A percentile compares a stretch with the other conserved stretches of the same genome.
Evolutionary conservation across 2,797 vertebrate species (phyloP).

Genomic region (Lateolabrax maculatus): DNA sequence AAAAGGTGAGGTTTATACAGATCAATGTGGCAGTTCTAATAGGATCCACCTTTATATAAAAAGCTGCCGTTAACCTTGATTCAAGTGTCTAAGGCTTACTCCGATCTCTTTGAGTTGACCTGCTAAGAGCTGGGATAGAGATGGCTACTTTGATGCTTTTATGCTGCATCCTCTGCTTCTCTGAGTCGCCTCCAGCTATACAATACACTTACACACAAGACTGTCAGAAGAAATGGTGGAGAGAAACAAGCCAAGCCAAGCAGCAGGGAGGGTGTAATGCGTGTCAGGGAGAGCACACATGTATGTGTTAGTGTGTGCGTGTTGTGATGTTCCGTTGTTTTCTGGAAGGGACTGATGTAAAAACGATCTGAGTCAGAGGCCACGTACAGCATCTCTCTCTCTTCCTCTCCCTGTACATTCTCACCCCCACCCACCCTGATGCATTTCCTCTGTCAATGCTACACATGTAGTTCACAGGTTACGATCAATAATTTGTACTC

Average conservation of each 20-base stretch:
- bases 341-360: slow-evolving; percentile 46
- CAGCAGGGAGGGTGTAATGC: slow-evolving; percentile 27
- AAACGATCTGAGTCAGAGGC: slow-evolving; percentile 48
- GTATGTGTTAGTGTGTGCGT: slow-evolving; percentile 7
- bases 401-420: slow-evolving; percentile 7
- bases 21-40: slow-evolving; percentile 65
- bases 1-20: slow-evolving; percentile 37
- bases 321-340: slow-evolving; percentile 41
- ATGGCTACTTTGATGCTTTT: slow-evolving; percentile 73
- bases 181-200: slow-evolving; percentile 73
- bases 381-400: slow-evolving; percentile 22
- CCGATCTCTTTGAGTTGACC: slow-evolving; percentile 71
- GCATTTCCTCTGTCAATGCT: slow-evolving; percentile 67
- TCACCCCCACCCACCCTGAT: slow-evolving; percentile 38
- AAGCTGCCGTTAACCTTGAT: slow-evolving; percentile 70
- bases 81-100: slow-evolving; percentile 63
- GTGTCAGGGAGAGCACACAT: slow-evolving; percentile 31
- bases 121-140: slow-evolving; percentile 64
- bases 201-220: slow-evolving; percentile 53
- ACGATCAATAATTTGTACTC: slow-evolving; percentile 75
- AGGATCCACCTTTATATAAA: slow-evolving; percentile 55
- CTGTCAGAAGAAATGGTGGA: slow-evolving; percentile 54
- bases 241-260: slow-evolving; percentile 51
- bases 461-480: slow-evolving; percentile 83
- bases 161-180: slow-evolving; percentile 59